Percentiles rank a stretch among this genome's conserved stretches.
Conservation (phyloP, 2,797 vertebrate species). For the Tokudaia muenninki region DNA sequence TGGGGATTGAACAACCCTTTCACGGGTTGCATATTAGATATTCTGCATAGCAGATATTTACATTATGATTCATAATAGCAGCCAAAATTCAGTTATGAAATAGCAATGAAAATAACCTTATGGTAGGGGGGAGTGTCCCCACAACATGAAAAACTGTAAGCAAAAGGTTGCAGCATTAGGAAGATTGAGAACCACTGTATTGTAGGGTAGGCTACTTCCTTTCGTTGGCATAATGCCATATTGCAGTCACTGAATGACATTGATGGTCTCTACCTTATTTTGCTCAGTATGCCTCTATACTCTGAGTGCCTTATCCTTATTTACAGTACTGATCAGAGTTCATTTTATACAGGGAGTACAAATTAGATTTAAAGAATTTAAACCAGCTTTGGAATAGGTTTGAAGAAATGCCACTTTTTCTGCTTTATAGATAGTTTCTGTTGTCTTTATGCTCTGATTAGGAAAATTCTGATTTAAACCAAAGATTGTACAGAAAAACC, state of each 20-base stretch:
- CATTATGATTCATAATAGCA: neutral
- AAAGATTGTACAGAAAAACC: conserved; percentile 11
- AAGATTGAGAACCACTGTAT: neutral
- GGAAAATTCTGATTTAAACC: conserved; percentile 34
- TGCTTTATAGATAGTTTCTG: neutral
- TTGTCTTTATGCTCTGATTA: neutral
- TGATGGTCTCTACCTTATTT: neutral
- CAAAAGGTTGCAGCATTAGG: neutral
- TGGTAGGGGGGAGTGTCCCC: neutral
- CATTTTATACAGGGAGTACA: neutral
- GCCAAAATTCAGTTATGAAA: neutral
- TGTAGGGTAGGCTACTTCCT: neutral
- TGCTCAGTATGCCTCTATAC: neutral
- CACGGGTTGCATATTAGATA: neutral
- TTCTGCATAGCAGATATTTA: neutral
- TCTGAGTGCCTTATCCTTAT: neutral
- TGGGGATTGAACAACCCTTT: neutral
- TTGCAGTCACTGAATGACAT: neutral
- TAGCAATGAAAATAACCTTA: neutral
- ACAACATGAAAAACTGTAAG: neutral
- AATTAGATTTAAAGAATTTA: conserved; percentile 38
- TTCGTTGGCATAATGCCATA: neutral
- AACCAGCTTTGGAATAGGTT: conserved; percentile 32
- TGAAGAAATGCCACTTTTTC: neutral
- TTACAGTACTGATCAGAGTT: neutral